Base-by-base conservation (phyloP, 2,113 vertebrate genomes). In the Patagioenas fasciata region DNA sequence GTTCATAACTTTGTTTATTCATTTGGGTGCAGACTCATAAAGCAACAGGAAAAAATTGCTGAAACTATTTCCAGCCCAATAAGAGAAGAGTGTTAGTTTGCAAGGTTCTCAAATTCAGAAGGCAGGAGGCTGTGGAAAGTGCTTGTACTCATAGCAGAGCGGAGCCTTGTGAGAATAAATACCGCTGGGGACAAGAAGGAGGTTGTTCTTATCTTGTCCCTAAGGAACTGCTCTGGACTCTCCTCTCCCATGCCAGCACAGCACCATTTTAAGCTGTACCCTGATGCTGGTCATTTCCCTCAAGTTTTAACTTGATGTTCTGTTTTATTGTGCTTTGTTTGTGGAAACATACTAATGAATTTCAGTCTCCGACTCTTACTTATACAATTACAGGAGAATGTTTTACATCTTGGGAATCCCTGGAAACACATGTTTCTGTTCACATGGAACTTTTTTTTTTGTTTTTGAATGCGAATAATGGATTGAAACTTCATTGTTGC, bases 401-500 rank as follows among this genome's bases (percentile, higher is more conserved):
- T 92, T 94, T 96, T 93, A 85, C 65, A 82, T 95, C 92, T 86
- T 89, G 95, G 85, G 88, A 85, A 89, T 96, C 83, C 88, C 88
- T 94, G 85, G 54, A 92, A 96, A 94, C 95, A 89, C 93, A 94
- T 90, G 92, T 93, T 96, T 96, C 73, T 94, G 80, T 93, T 96
- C 73, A 54, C 89, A 66, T 44, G 21, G 36, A 91, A 79, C 86
- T 83, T 93, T 64, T 19, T 47, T 64, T 54, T 88, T 88, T 73
- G 28, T 1, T 89, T 95, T 84, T 88, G 80, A 87, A 86, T 92
- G 88, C 85, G 94, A 95, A 96, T 90, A 92, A 69, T 81, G 73
- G 57, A 42, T 95, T 91, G 91, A 89, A 96, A 72, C 57, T 95
- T 94, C 95, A 94, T 96, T 97, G 95, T 96, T 96, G 88, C n/a